Base-by-base conservation (phyloP, 64 coral and sea anemone genomes). In the Montipora sp. region DNA sequence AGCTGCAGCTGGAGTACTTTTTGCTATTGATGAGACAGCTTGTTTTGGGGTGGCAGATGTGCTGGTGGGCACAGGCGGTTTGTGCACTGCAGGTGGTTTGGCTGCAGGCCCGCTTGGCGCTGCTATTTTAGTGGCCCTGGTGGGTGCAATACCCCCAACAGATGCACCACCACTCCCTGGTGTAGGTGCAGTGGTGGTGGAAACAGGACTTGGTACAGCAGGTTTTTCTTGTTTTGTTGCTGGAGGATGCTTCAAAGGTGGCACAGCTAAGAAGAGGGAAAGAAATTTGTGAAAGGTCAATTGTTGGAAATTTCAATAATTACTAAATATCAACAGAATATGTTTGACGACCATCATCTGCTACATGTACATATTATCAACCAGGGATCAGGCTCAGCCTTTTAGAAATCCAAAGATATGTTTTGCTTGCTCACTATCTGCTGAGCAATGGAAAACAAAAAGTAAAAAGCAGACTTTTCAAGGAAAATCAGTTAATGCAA, bases 211-310 rank as follows among this genome's bases (percentile, higher is more conserved):
- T 46, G 19, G 2, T 7, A 72, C 44, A 50, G 46, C 82, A 59
- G 50, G 75, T 89, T 89, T 89, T 59, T 78, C 87, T 24, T 89
- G 87, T 71, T 85, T 85, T 21, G 47, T 44, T 51, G 22, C 82
- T 72, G 82, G 63, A 20, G 82, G 18, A 71, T 65, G 65, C 82
- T 85, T 85, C 44, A 45, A 43, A 20, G 65, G 13, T 51, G 82
- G 82, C 11, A 22, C 82, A 85, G 66, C 82, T 85, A 85, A 22
- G 71, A 36, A 36, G 1, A 59, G 4, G 71, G 65, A 46, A 85
- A 72, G 82, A 85, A 85, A 85, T 71, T 7, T 15, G 65, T 16
- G 70, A 22, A 8, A 50, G 65, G 48, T 16, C 65, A 14, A n/a
- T 23, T 73, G 71, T 8, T 8, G 71, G 20, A 5, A 5, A 9